A percentile compares a stretch with the other conserved stretches of the same genome.
Conservation (phyloP, 2,797 vertebrate genomes). For the Diceros bicornis region DNA sequence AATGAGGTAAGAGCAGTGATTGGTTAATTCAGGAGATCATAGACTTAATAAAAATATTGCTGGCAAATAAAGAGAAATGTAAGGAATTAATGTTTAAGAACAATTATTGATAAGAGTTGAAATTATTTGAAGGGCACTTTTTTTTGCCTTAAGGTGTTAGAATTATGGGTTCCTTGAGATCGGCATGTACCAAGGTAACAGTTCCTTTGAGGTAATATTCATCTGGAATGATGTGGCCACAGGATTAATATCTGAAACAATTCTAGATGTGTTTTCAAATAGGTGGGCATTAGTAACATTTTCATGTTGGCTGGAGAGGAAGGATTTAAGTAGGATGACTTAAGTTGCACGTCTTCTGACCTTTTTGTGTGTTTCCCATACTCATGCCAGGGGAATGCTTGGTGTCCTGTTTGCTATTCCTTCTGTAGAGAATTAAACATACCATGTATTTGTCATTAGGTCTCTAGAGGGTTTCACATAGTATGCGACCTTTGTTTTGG, state of each 20-base stretch:
- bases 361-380: not conserved
- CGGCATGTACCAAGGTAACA: not conserved
- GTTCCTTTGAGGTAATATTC: not conserved
- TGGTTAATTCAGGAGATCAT: not conserved
- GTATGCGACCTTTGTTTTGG: slow-evolving; percentile 41
- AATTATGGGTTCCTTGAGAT: not conserved
- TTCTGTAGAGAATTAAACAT: slow-evolving; percentile 54
- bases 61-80: not conserved
- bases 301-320: not conserved
- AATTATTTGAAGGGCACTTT: not conserved
- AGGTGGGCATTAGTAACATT: slow-evolving; percentile 10
- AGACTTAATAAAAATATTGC: not conserved
- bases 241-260: not conserved
- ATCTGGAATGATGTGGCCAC: not conserved
- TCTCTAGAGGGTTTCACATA: slow-evolving; percentile 43
- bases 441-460: slow-evolving; percentile 36
- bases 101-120: not conserved
- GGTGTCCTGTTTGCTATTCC: not conserved
- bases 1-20: not conserved
- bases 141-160: not conserved
- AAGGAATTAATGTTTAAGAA: not conserved
- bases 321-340: not conserved
- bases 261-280: slow-evolving; percentile 16
- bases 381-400: not conserved
- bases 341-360: not conserved